These are phyloP conservation scores for Xiphias gladius DNA, from an alignment of 2,113 vertebrate genomes.

Conservation along the genomic window DNA sequence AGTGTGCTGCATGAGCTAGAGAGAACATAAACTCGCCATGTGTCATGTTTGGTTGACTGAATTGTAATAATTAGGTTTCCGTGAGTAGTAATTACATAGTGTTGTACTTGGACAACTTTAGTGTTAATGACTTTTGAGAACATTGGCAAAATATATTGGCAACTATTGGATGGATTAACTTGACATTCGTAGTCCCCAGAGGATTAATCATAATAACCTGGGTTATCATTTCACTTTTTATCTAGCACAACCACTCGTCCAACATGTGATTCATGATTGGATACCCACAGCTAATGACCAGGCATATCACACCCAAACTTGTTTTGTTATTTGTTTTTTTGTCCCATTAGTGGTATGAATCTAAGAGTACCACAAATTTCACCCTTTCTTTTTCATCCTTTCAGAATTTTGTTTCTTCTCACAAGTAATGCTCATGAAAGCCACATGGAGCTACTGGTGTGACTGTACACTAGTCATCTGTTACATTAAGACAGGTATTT, in stretches of 20 bases:
- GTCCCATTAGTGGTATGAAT: neutral
- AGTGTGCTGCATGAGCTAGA: conserved; percentile 1
- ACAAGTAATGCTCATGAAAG: neutral
- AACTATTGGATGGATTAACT: neutral
- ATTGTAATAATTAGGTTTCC: conserved; percentile 27
- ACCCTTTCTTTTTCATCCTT: neutral
- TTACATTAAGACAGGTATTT: neutral
- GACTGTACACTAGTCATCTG: neutral
- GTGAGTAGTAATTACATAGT: conserved; percentile 12
- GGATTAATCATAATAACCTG: neutral
- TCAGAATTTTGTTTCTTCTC: neutral
- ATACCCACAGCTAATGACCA: neutral
- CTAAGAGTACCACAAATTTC: neutral
- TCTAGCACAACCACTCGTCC: neutral
- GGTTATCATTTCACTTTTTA: neutral
- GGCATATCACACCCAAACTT: neutral
- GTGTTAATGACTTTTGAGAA: conserved; percentile 10
- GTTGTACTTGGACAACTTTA: neutral
- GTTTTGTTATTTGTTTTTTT: too few species aligned
- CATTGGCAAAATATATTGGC: neutral
- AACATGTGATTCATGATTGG: neutral
- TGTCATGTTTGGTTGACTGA: conserved; percentile 26
- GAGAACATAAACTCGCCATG: conserved; percentile 16
- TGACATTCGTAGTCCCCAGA: neutral
- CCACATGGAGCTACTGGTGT: neutral